Conservation (phyloP, 2,888 invertebrate genomes). For the Odontothrips loti region DNA sequence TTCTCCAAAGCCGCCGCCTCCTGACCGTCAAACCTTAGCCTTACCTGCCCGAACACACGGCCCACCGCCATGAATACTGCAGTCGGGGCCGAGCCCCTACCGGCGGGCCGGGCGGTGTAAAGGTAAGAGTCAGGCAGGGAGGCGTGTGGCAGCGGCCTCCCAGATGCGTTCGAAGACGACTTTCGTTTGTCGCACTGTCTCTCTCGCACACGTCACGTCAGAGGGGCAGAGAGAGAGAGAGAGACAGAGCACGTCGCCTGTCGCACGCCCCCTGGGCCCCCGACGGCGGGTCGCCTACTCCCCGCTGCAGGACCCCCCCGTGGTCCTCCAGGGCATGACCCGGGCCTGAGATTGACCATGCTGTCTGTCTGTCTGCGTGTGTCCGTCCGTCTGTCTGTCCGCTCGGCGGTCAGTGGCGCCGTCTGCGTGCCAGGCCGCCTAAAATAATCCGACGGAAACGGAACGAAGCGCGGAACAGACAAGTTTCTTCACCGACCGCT, state of each 20-base stretch:
- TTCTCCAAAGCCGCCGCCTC: no score
- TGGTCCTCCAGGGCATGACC: neutral
- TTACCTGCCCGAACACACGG: neutral
- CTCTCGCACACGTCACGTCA: neutral
- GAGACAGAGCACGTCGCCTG: neutral
- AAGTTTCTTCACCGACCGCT: no score
- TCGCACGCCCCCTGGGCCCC: no score
- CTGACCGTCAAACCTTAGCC: no score
- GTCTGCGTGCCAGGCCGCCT: neutral
- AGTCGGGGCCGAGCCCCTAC: neutral
- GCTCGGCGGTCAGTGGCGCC: neutral
- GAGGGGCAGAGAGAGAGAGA: neutral
- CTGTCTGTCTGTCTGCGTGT: neutral
- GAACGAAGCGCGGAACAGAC: neutral
- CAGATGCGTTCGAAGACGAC: no score
- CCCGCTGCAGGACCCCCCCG: neutral
- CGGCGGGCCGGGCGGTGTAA: no score
- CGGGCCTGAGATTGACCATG: neutral
- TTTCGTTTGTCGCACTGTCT: no score
- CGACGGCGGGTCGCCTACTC: no score
- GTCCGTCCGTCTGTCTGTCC: neutral
- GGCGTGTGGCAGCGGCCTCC: no score
- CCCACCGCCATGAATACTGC: neutral
- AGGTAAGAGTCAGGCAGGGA: no score
- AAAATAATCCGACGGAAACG: no score